Evolutionary conservation across 2,797 vertebrate genomes (phyloP).

Genomic region (Darevskia nairensis): DNA sequence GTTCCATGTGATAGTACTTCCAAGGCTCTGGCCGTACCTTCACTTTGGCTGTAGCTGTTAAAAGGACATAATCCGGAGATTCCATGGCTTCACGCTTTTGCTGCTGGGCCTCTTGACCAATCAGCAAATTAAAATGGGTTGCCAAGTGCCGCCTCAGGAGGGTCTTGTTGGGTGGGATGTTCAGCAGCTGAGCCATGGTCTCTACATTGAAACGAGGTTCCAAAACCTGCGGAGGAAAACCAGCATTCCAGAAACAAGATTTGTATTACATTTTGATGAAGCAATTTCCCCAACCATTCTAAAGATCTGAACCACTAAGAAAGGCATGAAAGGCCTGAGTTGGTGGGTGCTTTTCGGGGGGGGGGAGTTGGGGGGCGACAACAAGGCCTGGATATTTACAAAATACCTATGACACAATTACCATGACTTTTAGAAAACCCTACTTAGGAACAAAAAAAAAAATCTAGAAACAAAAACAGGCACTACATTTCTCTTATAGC

Average conservation of each 20-base stretch:
- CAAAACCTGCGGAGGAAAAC: slow-evolving; percentile 83
- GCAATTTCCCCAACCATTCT: neutral
- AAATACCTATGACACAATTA: neutral
- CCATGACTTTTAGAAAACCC: neutral
- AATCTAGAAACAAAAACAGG: neutral
- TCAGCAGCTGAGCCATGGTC: slow-evolving; percentile 95
- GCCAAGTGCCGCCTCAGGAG: slow-evolving; percentile 93
- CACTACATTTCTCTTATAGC: neutral
- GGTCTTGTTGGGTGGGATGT: slow-evolving; percentile 97
- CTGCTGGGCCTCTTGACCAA: slow-evolving; percentile 92
- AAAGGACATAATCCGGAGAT: slow-evolving; percentile 89
- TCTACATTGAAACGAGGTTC: slow-evolving; percentile 98
- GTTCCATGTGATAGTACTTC: accelerated
- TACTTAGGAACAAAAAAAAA: neutral
- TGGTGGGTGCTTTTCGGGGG: too few relatives aligned
- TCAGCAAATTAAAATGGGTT: slow-evolving; percentile 95
- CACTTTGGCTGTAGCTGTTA: slow-evolving; percentile 96
- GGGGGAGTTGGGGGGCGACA: accelerated
- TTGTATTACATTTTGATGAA: neutral
- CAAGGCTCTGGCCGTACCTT: slow-evolving; percentile 82
- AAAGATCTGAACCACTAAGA: neutral
- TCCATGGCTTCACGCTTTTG: slow-evolving; percentile 94
- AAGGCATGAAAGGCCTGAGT: too few relatives aligned
- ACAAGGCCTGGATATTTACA: neutral
- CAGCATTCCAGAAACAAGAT: slow-evolving; percentile 30